Conservation (phyloP, 2,113 vertebrate species). For the Emberiza fucata region DNA sequence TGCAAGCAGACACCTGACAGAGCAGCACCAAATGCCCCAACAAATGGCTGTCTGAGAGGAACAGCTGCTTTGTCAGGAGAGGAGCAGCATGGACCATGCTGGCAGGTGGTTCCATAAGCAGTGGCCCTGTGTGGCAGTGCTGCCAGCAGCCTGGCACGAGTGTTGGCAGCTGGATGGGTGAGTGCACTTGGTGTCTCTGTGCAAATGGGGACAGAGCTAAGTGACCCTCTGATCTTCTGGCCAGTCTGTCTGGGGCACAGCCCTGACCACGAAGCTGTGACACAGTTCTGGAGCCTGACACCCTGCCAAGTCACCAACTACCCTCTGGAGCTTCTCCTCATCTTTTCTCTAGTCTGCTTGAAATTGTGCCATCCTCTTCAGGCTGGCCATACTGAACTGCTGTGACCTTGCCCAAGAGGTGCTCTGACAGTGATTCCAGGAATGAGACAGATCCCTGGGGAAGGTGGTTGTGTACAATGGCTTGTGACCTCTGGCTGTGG, state of each 20-base stretch:
- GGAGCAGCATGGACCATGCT: background rate
- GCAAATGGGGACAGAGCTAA: background rate
- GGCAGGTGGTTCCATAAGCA: background rate
- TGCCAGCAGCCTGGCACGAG: background rate
- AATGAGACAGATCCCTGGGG: slow-evolving; percentile 11
- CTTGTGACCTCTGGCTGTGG: slow-evolving; percentile 41
- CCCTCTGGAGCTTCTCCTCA: background rate
- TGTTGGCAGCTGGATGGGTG: background rate
- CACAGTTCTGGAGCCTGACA: background rate
- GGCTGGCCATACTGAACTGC: background rate
- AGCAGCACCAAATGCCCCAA: background rate
- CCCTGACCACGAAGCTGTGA: background rate
- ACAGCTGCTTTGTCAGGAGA: background rate
- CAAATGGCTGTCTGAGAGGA: background rate
- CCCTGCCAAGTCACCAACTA: background rate
- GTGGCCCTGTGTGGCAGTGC: background rate
- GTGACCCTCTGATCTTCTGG: background rate
- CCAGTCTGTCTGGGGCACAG: background rate
- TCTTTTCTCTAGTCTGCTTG: background rate
- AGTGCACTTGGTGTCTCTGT: background rate
- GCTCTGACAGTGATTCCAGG: slow-evolving; percentile 43
- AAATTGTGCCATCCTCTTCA: background rate
- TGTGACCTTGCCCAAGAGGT: background rate
- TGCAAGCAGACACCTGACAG: background rate
- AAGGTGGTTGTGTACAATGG: background rate